phyloP scores from a whole-genome alignment of 2,113 vertebrate species.

The Microcebus murinus region DNA sequence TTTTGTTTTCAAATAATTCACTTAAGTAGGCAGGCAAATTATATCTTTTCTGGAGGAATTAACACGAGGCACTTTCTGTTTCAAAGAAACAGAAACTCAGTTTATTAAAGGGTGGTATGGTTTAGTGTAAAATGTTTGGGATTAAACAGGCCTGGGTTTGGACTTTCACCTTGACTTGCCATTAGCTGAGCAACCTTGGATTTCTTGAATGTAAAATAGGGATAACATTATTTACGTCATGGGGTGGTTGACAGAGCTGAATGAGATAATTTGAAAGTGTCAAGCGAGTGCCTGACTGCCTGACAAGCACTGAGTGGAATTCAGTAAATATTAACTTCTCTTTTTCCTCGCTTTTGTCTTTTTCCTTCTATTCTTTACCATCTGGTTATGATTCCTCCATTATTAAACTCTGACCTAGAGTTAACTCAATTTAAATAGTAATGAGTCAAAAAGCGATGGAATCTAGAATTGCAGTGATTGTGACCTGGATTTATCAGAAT shows the following conservation, averaged over 20 bases:
- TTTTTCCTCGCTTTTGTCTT: background rate
- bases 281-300: background rate
- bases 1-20: constrained; percentile 25
- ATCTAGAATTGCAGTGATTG: background rate
- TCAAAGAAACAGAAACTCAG: background rate
- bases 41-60: background rate
- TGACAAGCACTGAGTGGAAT: background rate
- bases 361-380: background rate
- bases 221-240: background rate
- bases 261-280: constrained; percentile 5
- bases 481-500: background rate
- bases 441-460: background rate
- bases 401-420: background rate
- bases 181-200: background rate
- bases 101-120: background rate
- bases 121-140: background rate
- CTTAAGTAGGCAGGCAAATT: background rate
- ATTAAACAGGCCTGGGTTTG: background rate
- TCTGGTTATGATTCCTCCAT: background rate
- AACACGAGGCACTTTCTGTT: background rate
- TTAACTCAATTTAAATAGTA: background rate
- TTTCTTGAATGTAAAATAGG: background rate
- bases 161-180: background rate
- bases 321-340: background rate
- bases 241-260: background rate